Evolutionary conservation across 2,113 vertebrate species (phyloP).

Genomic region (Cyprinus carpio): DNA sequence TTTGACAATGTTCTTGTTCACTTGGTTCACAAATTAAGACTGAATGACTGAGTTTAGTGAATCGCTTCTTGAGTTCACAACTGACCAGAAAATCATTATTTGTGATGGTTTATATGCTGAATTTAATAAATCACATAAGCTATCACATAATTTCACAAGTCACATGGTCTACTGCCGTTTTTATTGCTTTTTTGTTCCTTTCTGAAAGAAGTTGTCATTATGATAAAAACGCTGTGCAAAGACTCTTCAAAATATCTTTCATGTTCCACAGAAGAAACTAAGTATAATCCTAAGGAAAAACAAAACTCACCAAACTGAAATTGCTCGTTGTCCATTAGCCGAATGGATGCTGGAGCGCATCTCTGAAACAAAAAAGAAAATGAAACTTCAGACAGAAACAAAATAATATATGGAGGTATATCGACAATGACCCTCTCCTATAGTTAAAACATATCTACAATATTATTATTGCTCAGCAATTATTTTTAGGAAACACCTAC

Average conservation of each 20-base stretch:
- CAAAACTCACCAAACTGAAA: slow-evolving; percentile 94
- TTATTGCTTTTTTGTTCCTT: neutral
- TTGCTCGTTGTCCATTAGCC: slow-evolving; percentile 95
- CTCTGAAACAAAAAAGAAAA: slow-evolving; percentile 73
- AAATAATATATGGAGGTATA: neutral
- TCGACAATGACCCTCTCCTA: neutral
- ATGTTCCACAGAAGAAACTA: neutral
- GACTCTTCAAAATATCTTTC: neutral
- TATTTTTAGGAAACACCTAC: neutral
- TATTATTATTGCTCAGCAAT: neutral
- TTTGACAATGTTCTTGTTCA: too few species aligned
- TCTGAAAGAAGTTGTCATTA: neutral
- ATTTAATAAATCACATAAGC: too few species aligned
- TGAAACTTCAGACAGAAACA: neutral
- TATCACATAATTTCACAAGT: too few species aligned
- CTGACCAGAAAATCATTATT: too few species aligned
- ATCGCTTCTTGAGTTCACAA: too few species aligned
- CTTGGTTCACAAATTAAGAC: too few species aligned
- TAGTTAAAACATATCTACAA: neutral
- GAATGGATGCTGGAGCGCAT: slow-evolving; percentile 97
- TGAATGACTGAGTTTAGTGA: too few species aligned
- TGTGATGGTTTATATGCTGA: too few species aligned
- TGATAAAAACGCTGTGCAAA: neutral
- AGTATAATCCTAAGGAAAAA: neutral
- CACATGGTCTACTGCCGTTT: neutral